These are phyloP conservation scores for Sycobia sp. DNA, from an alignment of 1,140 invertebrate genomes.

Conservation along the genomic window DNA sequence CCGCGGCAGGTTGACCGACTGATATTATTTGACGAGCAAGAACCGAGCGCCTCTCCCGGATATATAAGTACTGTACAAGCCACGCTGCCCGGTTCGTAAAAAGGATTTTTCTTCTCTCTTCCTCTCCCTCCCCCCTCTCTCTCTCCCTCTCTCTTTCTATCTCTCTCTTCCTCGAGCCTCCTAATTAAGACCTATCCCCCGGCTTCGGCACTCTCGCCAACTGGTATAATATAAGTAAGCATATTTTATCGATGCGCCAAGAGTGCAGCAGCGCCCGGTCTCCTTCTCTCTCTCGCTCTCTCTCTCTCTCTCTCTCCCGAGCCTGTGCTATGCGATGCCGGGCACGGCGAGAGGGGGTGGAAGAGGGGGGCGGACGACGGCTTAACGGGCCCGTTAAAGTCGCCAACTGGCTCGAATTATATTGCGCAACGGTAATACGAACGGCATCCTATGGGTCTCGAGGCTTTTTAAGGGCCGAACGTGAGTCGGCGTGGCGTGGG, in stretches of 20 bases:
- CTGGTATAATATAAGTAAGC: constrained; percentile 7
- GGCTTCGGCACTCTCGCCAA: not conserved
- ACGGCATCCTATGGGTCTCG: constrained; percentile 9
- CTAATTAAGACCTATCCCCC: constrained; percentile 26
- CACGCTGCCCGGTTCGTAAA: too few relatives aligned
- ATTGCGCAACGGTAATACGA: constrained; percentile 32
- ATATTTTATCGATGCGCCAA: constrained; percentile 28
- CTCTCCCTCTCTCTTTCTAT: too few relatives aligned
- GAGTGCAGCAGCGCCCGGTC: too few relatives aligned
- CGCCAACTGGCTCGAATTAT: constrained; percentile 24
- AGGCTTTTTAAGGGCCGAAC: constrained; percentile 26
- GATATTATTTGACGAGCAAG: constrained; percentile 1
- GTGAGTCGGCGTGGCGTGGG: too few relatives aligned
- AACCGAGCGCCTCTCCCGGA: not conserved
- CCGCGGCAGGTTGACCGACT: not conserved
- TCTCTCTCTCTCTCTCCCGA: too few relatives aligned
- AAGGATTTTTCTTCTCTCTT: not conserved
- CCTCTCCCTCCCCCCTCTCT: not conserved
- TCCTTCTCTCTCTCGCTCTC: too few relatives aligned
- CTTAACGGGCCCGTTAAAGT: constrained; percentile 11
- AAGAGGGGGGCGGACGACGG: not conserved
- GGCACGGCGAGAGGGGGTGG: too few relatives aligned
- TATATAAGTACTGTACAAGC: not conserved
- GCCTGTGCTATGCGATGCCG: too few relatives aligned
- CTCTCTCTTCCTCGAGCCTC: too few relatives aligned